Percentiles rank a stretch among this genome's conserved stretches.
phyloP scores from a whole-genome alignment of 2,797 vertebrate species.

The Silurus aristotelis region DNA sequence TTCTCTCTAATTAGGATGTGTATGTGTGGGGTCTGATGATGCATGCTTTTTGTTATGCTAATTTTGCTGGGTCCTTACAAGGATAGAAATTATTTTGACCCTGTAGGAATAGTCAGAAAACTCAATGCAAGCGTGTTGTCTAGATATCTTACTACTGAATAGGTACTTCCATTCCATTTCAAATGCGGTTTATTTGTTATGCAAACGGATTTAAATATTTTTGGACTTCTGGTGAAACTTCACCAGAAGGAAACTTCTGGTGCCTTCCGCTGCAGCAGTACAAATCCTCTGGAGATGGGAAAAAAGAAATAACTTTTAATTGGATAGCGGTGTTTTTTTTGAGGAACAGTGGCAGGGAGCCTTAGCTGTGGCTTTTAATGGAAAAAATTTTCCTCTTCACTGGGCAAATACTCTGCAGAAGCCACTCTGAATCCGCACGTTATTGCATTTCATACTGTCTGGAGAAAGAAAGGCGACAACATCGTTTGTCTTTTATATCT shows the following conservation, averaged over 20 bases:
- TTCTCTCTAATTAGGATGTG: slow-evolving; percentile 72
- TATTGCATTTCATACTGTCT: slow-evolving; percentile 66
- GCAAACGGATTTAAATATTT: slow-evolving; percentile 33
- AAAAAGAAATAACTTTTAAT: slow-evolving; percentile 66
- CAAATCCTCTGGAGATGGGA: slow-evolving; percentile 56
- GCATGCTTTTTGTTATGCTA: background rate
- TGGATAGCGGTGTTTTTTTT: slow-evolving; percentile 57
- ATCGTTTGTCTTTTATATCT: slow-evolving; percentile 28
- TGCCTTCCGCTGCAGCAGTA: slow-evolving; percentile 49
- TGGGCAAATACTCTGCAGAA: slow-evolving; percentile 67
- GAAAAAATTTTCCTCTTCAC: slow-evolving; percentile 71
- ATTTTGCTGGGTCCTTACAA: background rate
- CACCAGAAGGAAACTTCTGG: background rate
- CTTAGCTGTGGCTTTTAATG: slow-evolving; percentile 65
- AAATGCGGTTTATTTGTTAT: slow-evolving; percentile 53
- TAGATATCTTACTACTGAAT: slow-evolving; percentile 16
- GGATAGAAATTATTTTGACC: too few species aligned
- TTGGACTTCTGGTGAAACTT: slow-evolving; percentile 30
- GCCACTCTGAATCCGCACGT: slow-evolving; percentile 63
- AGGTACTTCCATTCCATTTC: slow-evolving; percentile 37
- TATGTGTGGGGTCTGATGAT: slow-evolving; percentile 8
- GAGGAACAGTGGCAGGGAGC: slow-evolving; percentile 47
- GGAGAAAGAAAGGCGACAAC: slow-evolving; percentile 54
- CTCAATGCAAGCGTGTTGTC: slow-evolving; percentile 21
- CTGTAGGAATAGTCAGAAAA: background rate